Conservation (phyloP, 1,140 invertebrate genomes). For the Carcinoscorpius rotundicauda region DNA sequence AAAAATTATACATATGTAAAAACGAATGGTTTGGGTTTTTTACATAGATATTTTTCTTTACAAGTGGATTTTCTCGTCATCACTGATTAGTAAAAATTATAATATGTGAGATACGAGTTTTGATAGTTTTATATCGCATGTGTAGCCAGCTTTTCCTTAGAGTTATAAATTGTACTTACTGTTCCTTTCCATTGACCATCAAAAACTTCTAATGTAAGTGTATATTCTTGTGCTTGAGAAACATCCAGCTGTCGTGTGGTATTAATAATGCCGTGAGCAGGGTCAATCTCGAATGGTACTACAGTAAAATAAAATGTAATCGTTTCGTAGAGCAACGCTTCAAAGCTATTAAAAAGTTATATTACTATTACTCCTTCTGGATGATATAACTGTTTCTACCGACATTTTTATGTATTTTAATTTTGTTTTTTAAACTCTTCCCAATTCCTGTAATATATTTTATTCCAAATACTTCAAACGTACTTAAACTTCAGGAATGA, state of each 20-base stretch:
- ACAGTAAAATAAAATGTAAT: constrained; percentile 28
- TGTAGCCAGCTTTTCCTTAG: too few relatives aligned
- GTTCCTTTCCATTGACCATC: constrained; percentile 26
- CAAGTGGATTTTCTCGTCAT: too few relatives aligned
- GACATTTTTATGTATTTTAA: too few relatives aligned
- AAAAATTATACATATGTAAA: too few relatives aligned
- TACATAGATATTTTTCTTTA: too few relatives aligned
- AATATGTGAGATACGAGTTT: neutral
- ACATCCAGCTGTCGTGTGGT: constrained; percentile 60
- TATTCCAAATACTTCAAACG: too few relatives aligned
- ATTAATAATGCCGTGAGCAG: constrained; percentile 71
- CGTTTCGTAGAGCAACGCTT: neutral
- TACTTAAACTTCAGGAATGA: too few relatives aligned
- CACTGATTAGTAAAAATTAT: neutral
- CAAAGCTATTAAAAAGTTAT: neutral
- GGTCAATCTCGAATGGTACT: constrained; percentile 83
- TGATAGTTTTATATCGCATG: neutral
- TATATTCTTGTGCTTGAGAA: constrained; percentile 40
- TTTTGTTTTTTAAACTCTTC: too few relatives aligned
- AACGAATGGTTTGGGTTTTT: too few relatives aligned
- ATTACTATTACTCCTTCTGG: too few relatives aligned
- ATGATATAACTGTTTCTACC: too few relatives aligned
- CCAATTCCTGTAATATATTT: too few relatives aligned
- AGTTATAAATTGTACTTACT: constrained; percentile 9
- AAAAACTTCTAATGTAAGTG: constrained; percentile 24